phyloP scores from a whole-genome alignment of 2,113 vertebrate genomes.

The Rana temporaria region DNA sequence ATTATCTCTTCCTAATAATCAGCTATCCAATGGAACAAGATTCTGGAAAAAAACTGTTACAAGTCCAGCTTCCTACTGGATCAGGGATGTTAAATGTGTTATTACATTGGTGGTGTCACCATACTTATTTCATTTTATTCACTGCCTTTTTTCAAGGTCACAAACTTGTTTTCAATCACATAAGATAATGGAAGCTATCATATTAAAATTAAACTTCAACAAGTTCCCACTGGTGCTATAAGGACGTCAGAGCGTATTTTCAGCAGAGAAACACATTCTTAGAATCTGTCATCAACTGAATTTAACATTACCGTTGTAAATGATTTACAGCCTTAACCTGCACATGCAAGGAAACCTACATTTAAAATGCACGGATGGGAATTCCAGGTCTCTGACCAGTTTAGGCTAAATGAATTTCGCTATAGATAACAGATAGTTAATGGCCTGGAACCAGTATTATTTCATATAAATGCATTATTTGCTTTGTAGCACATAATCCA shows the following conservation, averaged over 20 bases:
- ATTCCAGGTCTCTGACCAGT: conserved; percentile 13
- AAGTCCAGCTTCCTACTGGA: not conserved
- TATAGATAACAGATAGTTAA: conserved; percentile 8
- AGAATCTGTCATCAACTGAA: conserved; percentile 24
- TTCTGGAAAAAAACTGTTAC: too few relatives aligned
- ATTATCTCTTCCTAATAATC: too few relatives aligned
- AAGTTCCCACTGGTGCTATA: not conserved
- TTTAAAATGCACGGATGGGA: conserved; percentile 10
- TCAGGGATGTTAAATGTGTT: not conserved
- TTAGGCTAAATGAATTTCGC: not conserved
- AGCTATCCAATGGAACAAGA: too few relatives aligned
- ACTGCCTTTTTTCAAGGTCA: conserved; percentile 42
- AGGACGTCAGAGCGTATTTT: conserved; percentile 10
- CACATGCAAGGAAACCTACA: not conserved
- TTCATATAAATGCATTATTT: not conserved
- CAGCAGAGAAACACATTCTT: conserved; percentile 4
- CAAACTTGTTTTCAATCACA: conserved; percentile 32
- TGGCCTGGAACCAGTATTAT: not conserved
- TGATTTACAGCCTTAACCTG: conserved; percentile 24
- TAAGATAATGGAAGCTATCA: conserved; percentile 21
- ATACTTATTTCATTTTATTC: conserved; percentile 32
- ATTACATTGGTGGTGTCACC: too few relatives aligned
- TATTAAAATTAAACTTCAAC: conserved; percentile 39
- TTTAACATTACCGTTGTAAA: not conserved
- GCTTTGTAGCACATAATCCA: not conserved